Evolutionary conservation across 2,113 vertebrate genomes (phyloP), one percentile per base, ranked within the genome.

Genomic region (Scartelaos histophorus): DNA sequence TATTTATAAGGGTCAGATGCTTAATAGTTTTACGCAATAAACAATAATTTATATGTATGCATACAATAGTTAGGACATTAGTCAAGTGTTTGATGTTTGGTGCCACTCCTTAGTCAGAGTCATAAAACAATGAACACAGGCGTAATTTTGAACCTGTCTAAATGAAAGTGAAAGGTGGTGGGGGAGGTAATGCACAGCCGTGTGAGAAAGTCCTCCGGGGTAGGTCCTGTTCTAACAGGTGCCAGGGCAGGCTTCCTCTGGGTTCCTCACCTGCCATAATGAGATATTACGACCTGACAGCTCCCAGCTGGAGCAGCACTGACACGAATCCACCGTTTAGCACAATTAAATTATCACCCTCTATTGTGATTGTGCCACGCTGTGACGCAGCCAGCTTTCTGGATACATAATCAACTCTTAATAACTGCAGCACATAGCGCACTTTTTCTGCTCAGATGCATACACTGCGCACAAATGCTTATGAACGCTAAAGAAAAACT

Each of bases 281-380:
- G 93, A 96, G 93, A 93, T 93, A 94, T 93, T 95, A 93, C 93
- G 95, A 97, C 94, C 95, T 95, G 95, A 96, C 94, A 97, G 95
- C 93, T 94, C 90, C 83, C 93, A 94, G 94, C 95, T 95, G 95
- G 94, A 92, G 94, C 93, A 96, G 95, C 93, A 94, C 93, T 94
- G 94, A 87, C 88, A 87, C 84, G 72, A 95, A 95, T 94, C 94
- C 94, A 88, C 92, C 94, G 94, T 93, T 95, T 95, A 96, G 94
- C 94, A 96, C 95, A 95, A 96, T 97, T 95, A 96, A 96, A 95
- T 96, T 95, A 95, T 95, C 94, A 95, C 94, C 94, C 94, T 95
- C 92, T 84, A 94, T 95, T 95, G 95, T 97, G 94, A 95, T 93
- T 94, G 94, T 82, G 88, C 82, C 93, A 91, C 89, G 93, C 90